Evolutionary conservation across 2,888 invertebrate species (phyloP), one percentile per base, ranked within the genome.

Genomic region (Eudasyphora cyanicolor): DNA sequence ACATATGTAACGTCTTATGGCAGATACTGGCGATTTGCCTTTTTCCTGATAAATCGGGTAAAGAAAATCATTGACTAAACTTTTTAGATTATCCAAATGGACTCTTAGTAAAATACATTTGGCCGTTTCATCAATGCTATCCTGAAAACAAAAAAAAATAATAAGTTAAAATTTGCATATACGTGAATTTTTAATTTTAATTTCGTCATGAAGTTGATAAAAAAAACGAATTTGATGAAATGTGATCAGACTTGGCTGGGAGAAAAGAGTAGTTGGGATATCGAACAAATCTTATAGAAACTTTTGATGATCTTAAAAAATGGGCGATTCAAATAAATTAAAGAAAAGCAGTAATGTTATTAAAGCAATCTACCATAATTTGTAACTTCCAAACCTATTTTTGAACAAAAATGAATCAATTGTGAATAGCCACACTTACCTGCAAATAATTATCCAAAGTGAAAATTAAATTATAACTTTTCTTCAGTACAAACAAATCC

Each of bases 1-100:
- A 0, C 87, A 74, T 14, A 92, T 91, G 49, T 92, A 92, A 76
- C 89, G 88, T 12, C 89, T 88, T 32, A 92, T 89, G 0, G 90
- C 90, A 10, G 87, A 84, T 1, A 89, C 86, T 0, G 91, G 92
- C 12, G 90, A 88, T 21, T 87, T 82, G 0, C 92, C 92, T 76
- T 89, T 90, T 64, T 91, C 91, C 86, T 90, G 89, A 77, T 89
- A 92, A 38, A 92, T 91, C 0, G 92, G 92, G 86, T 90, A 90
- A 2, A 92, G 76, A 76, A 92, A 92, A 71, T 92, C 88, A 77
- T 89, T 89, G 0, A 92, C 90, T 7, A 92, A 83, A 27, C 89
- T 89, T 75, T 90, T 88, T 10, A 92, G 79, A 77, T 90, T 90
- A 60, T 89, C 89, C 21, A 92, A 88, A 82, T 91, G 90, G 2